Percentiles rank a stretch among this genome's conserved stretches.
These are phyloP conservation scores for Empidonax alnorum DNA, from an alignment of 2,113 vertebrate species.

Conservation along the genomic window DNA sequence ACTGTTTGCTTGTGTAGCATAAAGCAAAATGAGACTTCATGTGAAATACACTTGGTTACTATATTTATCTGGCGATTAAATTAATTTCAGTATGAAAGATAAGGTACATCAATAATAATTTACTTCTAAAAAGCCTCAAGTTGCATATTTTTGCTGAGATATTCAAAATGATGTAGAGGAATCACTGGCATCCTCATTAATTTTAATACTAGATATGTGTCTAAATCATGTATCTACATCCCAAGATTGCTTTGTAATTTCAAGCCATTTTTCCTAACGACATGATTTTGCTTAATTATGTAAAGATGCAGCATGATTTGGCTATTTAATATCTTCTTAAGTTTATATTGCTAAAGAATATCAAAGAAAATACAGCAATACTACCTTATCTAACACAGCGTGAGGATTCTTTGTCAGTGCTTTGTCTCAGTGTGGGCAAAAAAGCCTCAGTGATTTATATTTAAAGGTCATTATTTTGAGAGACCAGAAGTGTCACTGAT, in stretches of 20 bases:
- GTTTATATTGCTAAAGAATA: not conserved
- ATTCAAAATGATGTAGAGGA: not conserved
- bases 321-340: not conserved
- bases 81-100: not conserved
- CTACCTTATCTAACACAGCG: not conserved
- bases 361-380: not conserved
- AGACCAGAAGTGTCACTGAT: not conserved
- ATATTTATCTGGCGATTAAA: not conserved
- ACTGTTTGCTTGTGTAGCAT: not conserved
- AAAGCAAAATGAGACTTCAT: not conserved
- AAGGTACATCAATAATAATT: not conserved
- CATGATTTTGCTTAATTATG: not conserved
- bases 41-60: not conserved
- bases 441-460: not conserved
- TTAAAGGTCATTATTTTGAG: not conserved
- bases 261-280: not conserved
- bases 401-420: not conserved
- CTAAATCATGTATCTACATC: not conserved
- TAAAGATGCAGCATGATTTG: not conserved
- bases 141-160: slow-evolving; percentile 6
- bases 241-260: not conserved
- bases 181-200: not conserved
- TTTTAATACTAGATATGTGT: not conserved
- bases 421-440: not conserved
- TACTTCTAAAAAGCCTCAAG: not conserved